Conservation (phyloP, 2,888 invertebrate species). For the Synanthedon vespiformis region DNA sequence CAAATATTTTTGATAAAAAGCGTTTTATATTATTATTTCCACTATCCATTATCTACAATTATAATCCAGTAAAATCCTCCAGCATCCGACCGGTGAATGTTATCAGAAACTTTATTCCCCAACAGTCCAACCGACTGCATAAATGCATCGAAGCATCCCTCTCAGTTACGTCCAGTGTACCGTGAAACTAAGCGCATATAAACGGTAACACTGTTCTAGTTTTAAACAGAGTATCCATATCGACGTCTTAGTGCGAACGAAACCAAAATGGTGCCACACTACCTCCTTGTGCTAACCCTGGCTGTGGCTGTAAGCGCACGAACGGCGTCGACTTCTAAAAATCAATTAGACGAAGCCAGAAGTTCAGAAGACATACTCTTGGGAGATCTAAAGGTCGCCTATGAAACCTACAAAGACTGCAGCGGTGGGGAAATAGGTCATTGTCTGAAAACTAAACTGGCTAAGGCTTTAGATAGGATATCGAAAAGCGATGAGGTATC, state of each 20-base stretch:
- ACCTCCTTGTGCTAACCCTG: slow-evolving; percentile 68
- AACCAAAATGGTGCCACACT: slow-evolving; percentile 69
- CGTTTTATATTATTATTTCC: too few relatives aligned
- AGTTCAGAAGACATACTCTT: slow-evolving; percentile 63
- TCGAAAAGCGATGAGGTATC: slow-evolving; percentile 76
- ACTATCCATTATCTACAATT: too few relatives aligned
- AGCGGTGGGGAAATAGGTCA: slow-evolving; percentile 75
- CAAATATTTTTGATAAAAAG: too few relatives aligned
- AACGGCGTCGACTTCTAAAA: slow-evolving; percentile 62
- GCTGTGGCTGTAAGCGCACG: slow-evolving; percentile 64
- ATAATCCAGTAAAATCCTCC: background rate
- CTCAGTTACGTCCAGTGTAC: slow-evolving; percentile 50
- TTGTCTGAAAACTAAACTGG: slow-evolving; percentile 83
- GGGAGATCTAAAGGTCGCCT: slow-evolving; percentile 78
- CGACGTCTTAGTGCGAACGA: slow-evolving; percentile 48
- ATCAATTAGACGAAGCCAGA: slow-evolving; percentile 48
- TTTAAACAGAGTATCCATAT: slow-evolving; percentile 56
- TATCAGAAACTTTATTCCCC: slow-evolving; percentile 12
- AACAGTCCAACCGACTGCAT: slow-evolving; percentile 38
- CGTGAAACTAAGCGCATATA: slow-evolving; percentile 67
- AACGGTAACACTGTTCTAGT: slow-evolving; percentile 53
- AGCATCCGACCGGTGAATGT: background rate
- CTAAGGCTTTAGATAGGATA: slow-evolving; percentile 81
- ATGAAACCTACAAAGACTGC: slow-evolving; percentile 86
- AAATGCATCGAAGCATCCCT: slow-evolving; percentile 65